Percentiles rank a stretch among this genome's conserved stretches.
Evolutionary conservation across 1,140 invertebrate genomes (phyloP).

Genomic region (Pogonomyrmex barbatus): DNA sequence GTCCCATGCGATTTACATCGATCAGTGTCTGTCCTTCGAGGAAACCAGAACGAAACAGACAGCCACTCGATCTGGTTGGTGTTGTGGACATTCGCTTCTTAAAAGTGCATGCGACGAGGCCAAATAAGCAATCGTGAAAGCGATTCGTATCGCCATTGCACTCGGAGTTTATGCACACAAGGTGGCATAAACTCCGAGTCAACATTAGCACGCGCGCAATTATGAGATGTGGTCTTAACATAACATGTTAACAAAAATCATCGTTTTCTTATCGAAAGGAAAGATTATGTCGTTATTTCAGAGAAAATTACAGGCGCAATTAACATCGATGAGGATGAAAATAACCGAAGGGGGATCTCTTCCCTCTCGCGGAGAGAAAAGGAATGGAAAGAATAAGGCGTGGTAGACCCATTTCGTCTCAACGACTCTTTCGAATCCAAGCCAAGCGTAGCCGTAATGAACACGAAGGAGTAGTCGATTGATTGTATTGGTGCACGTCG

Average conservation of each 20-base stretch:
- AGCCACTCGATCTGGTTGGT: neutral
- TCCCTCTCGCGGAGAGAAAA: neutral
- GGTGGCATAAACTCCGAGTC: neutral
- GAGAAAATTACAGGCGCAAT: conserved; percentile 4
- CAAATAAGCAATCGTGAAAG: conserved; percentile 2
- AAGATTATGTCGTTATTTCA: conserved; percentile 8
- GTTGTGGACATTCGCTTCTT: neutral
- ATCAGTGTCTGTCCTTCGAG: conserved; percentile 30
- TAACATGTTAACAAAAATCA: neutral
- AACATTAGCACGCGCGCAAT: conserved; percentile 18
- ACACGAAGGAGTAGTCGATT: conserved; percentile 31
- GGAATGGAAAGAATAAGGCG: neutral
- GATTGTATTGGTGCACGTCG: conserved; percentile 1
- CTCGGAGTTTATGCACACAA: neutral
- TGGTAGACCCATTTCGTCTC: neutral
- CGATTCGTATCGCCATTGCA: neutral
- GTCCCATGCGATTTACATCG: conserved; percentile 28
- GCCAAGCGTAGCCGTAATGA: conserved; percentile 11
- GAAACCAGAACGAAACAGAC: conserved; percentile 13
- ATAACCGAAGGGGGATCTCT: conserved; percentile 9
- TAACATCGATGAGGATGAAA: neutral
- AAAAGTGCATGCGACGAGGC: neutral
- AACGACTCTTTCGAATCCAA: neutral
- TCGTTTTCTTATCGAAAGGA: neutral
- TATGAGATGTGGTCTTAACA: neutral